These are phyloP conservation scores for Gambusia yucatana DNA, from an alignment of 2,797 vertebrate species.

Conservation along the genomic window DNA sequence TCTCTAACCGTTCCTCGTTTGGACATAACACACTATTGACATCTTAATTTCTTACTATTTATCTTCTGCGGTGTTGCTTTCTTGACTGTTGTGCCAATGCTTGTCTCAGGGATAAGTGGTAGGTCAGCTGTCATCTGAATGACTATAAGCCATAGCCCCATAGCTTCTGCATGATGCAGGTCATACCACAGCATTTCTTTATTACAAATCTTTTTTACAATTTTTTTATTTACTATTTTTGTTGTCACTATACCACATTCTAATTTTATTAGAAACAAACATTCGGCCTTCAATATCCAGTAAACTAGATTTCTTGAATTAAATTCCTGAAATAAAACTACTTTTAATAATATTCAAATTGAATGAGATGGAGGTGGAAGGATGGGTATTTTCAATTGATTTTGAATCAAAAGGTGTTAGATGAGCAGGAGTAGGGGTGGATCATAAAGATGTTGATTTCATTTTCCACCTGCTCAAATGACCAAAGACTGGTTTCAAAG, in stretches of 20 bases:
- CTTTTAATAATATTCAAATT: neutral
- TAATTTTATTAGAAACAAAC: neutral
- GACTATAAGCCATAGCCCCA: neutral
- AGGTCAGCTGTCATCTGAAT: neutral
- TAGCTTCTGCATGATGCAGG: no score
- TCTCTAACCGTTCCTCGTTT: neutral
- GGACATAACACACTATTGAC: neutral
- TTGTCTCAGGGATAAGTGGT: neutral
- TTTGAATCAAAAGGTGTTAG: neutral
- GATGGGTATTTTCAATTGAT: neutral
- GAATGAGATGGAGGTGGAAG: neutral
- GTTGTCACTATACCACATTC: neutral
- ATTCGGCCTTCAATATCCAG: neutral
- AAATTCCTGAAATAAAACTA: neutral
- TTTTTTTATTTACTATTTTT: neutral
- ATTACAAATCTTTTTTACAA: neutral
- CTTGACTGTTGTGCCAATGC: neutral
- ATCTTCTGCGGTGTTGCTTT: neutral
- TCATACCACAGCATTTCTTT: neutral
- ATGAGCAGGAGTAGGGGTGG: neutral
- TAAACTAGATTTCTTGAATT: neutral
- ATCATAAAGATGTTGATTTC: neutral
- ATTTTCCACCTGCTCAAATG: neutral
- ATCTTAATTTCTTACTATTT: neutral
- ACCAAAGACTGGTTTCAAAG: neutral